Base-by-base conservation (phyloP, 2,797 vertebrate genomes). In the Pangasius larnaudii region DNA sequence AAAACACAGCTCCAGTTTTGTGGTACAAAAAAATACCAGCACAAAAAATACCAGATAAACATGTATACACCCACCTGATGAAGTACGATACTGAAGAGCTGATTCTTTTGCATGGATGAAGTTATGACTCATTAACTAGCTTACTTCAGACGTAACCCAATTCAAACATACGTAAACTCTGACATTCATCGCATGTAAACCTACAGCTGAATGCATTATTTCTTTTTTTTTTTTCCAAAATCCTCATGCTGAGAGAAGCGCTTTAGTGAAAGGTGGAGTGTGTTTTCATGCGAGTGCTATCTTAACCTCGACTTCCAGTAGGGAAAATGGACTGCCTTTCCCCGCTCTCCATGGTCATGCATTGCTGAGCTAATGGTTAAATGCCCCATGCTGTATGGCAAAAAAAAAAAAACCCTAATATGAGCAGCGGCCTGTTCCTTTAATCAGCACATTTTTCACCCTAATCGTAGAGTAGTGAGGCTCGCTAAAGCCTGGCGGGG, bases 311-410 rank as follows among this genome's bases (percentile, higher is more conserved):
- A 88, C 86, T 86, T 92, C 92, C 90, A 93, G 84, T 91, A 89
- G 93, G 86, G 42, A 74, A 92, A 92, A 91, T 89, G 86, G 67
- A 90, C 85, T 53, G 69, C 72, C 84, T 88, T 84, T 89, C 92
- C 91, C 56, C 77, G 83, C 88, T 92, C 92, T 94, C 87, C 18
- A 56, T 61, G 49, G 92, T 93, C 93, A 90, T 74, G 88, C 91
- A 91, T 91, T 58, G 88, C 91, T 91, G 93, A 91, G 92, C 92
- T 94, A 93, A 94, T 92, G 93, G 91, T 86, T 90, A 92, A 90
- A 91, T 89, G 93, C 88, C 91, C 90, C 87, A 84, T 71, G 63
- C 85, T 71, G 81, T 1, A 39, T 88, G 74, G 90, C 33, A 22
- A 61, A 51, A 56, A 71, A 53, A 71, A 91, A 90, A 90, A 79